A percentile compares a stretch with the other conserved stretches of the same genome.
Evolutionary conservation across 2,888 invertebrate genomes (phyloP).

Genomic region (Xanthia icteritia): DNA sequence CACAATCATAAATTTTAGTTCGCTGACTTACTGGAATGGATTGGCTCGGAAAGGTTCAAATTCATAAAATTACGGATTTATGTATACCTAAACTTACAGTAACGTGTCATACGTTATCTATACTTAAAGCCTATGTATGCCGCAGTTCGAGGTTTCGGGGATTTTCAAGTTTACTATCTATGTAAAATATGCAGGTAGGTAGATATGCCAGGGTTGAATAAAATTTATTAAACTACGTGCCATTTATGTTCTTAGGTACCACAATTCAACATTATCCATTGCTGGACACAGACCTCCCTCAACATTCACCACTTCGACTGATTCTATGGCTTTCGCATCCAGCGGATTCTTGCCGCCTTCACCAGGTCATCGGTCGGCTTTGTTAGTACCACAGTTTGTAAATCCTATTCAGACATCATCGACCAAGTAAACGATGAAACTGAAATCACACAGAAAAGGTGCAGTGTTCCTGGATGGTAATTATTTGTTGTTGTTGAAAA

Average conservation of each 20-base stretch:
- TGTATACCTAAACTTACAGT: background rate
- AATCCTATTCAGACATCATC: too few relatives aligned
- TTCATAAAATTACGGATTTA: conserved; percentile 28
- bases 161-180: background rate
- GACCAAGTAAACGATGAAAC: too few relatives aligned
- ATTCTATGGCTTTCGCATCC: too few relatives aligned
- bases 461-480: too few relatives aligned
- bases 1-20: conserved; percentile 40
- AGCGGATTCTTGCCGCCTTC: background rate
- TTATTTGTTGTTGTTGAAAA: too few relatives aligned
- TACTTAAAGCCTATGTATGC: background rate
- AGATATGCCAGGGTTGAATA: background rate
- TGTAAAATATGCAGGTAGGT: background rate
- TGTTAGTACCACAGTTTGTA: too few relatives aligned
- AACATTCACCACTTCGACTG: too few relatives aligned
- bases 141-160: background rate
- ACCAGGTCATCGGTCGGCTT: too few relatives aligned
- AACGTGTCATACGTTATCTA: background rate
- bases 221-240: background rate
- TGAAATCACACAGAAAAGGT: too few relatives aligned
- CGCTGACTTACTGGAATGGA: conserved; percentile 3
- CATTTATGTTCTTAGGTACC: background rate
- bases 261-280: background rate
- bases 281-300: too few relatives aligned
- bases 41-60: conserved; percentile 5